Base-by-base conservation (phyloP, 2,888 invertebrate genomes). In the Tyria jacobaeae region DNA sequence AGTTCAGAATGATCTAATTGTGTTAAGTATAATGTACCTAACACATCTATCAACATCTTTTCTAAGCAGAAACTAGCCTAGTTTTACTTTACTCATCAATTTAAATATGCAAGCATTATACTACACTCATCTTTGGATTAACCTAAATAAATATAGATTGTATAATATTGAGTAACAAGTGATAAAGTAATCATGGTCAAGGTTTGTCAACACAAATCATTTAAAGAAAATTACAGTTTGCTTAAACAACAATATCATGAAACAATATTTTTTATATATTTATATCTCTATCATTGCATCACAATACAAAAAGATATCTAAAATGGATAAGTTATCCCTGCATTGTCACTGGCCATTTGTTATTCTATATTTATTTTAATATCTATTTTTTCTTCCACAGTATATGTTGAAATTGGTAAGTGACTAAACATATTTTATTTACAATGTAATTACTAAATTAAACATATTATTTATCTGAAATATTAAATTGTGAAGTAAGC, bases 231-330 rank as follows among this genome's bases (percentile, higher is more conserved):
- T 41, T 41, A 2, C 9, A 41, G 21, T 44, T 1, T 44, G 21
- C 10, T 21, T 10, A 10, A 4, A 44, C 3, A 12, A 21, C 3
- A 41, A 17, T 21, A 15, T 15, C 15, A 3, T 17, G 3, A 41
- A 17, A 17, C 17, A 41, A 17, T n/a, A n/a, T n/a, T n/a, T n/a
- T n/a, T n/a, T n/a, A n/a, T n/a, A n/a, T n/a, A n/a, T n/a, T n/a
- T n/a, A n/a, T n/a, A n/a, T n/a, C n/a, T 70, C 75, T 68, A 68
- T 68, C 59, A 59, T 61, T 64, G 64, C 57, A 64, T 54, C 7
- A 55, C 64, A 66, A 64, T 72, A 63, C 37, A 66, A 14, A 64
- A 48, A 76, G 75, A 75, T 76, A 76, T 65, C 44, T 59, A 57
- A 55, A 17, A 44, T 56, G 61, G 47, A 73, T 76, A 73, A 76